phyloP scores from a whole-genome alignment of 2,113 vertebrate species.

The Taxidea taxus region DNA sequence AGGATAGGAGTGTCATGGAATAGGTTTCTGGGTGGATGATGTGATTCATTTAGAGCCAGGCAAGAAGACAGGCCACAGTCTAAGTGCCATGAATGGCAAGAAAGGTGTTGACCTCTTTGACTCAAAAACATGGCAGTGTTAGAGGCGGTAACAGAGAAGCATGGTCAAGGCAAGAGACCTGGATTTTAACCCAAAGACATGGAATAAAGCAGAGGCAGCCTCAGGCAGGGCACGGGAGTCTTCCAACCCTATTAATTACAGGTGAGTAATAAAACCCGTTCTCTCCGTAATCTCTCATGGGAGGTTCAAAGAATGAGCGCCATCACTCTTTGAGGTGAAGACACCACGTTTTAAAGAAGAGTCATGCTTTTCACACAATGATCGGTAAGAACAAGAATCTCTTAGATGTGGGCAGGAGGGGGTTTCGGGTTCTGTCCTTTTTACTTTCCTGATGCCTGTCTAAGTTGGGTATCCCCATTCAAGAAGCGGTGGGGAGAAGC shows the following conservation, averaged over 20 bases:
- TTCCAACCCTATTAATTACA: too few species aligned
- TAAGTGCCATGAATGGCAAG: too few species aligned
- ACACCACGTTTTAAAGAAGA: background rate
- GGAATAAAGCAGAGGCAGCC: rapidly evolving
- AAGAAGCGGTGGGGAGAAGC: background rate
- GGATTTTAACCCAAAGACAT: background rate
- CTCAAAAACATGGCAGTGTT: background rate
- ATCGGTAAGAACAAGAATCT: background rate
- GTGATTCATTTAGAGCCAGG: rapidly evolving
- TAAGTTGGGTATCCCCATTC: too few species aligned
- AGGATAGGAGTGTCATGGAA: background rate
- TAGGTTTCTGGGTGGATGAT: background rate
- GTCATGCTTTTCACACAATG: background rate
- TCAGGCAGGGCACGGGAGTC: background rate
- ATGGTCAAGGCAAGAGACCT: background rate
- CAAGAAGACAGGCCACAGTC: rapidly evolving
- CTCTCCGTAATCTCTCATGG: background rate
- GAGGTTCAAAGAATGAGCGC: background rate
- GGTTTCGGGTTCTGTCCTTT: background rate
- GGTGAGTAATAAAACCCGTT: background rate
- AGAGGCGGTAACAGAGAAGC: background rate
- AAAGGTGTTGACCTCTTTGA: background rate
- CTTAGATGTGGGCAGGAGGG: background rate
- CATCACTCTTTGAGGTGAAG: background rate
- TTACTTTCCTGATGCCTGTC: rapidly evolving